phyloP scores from a whole-genome alignment of 2,797 vertebrate species.

The Arrhamphus sclerolepis region DNA sequence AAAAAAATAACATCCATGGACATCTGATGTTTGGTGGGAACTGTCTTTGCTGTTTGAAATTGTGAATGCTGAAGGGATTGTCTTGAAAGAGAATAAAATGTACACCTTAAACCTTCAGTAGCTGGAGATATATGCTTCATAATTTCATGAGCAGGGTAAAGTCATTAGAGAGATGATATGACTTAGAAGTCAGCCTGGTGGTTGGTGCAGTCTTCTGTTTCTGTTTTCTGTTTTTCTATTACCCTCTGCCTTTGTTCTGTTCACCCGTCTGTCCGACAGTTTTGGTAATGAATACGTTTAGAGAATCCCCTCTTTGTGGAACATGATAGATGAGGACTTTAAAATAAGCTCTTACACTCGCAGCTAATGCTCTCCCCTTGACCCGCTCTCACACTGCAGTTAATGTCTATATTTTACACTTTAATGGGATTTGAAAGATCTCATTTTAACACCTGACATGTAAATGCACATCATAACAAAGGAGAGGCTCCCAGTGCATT shows the following conservation, averaged over 20 bases:
- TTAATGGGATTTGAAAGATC: conserved; percentile 48
- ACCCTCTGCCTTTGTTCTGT: conserved; percentile 43
- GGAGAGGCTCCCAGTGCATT: conserved; percentile 16
- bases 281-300: conserved; percentile 55
- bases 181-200: conserved; percentile 42
- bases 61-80: too few relatives aligned
- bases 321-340: conserved; percentile 61
- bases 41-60: too few relatives aligned
- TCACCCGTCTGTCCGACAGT: conserved; percentile 30
- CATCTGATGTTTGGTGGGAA: too few relatives aligned
- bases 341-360: conserved; percentile 45
- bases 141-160: conserved; percentile 32
- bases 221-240: conserved; percentile 42
- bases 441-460: conserved; percentile 43
- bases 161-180: conserved; percentile 56
- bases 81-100: too few relatives aligned
- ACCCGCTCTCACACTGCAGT: conserved; percentile 37
- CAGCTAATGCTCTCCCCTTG: conserved; percentile 58
- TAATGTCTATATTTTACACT: conserved; percentile 58
- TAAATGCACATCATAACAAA: conserved; percentile 48
- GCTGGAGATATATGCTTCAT: neutral
- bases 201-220: conserved; percentile 22
- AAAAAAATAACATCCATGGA: too few relatives aligned
- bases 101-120: too few relatives aligned
- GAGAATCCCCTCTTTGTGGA: conserved; percentile 51